Base-by-base conservation (phyloP, 2,113 vertebrate species). In the Bothrops jararaca region DNA sequence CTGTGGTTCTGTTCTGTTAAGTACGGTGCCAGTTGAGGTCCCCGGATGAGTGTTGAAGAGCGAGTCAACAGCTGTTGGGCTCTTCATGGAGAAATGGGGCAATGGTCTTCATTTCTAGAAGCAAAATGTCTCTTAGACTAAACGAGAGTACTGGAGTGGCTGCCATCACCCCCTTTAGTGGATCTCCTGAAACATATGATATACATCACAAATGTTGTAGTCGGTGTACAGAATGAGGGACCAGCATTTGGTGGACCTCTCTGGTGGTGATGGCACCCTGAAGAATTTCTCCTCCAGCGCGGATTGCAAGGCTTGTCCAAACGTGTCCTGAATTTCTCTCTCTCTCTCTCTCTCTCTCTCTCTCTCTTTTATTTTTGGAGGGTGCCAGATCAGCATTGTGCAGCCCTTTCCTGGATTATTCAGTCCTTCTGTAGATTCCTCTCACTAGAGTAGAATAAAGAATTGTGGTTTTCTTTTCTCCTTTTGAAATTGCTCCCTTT, bases 331-430 rank as follows among this genome's bases (percentile, higher is more conserved):
- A 50, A 20, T 60, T 15, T 60, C 23, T 26, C 15, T 53, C n/a
- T 18, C 48, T 50, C 48, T 50, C 48, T 50, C 48, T 50, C n/a
- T n/a, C n/a, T n/a, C n/a, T 26, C 15, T 53, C n/a, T 18, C 48
- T 50, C 48, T 50, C 48, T 50, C 48, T 50, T 9, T 50, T 9
- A 9, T 85, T 86, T 53, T 74, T 90, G 20, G 0, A 0, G 18
- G 39, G 11, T n/a, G 26, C 58, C n/a, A 12, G 29, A 20, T 0
- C 0, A 60, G 3, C 64, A 56, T 2, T 1, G 29, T 13, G 24
- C 53, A 53, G 15, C 22, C 57, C 26, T 9, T 80, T n/a, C 52
- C 26, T 1, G 26, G 48, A 39, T 56, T 56, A n/a, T 22, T 64
- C 24, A 4, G 34, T 52, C 92, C 85, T 24, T 54, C 57, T 1